Base-by-base conservation (phyloP, 37 sponge, comb jelly and placozoan species). In the Hexactinellida sp. region DNA sequence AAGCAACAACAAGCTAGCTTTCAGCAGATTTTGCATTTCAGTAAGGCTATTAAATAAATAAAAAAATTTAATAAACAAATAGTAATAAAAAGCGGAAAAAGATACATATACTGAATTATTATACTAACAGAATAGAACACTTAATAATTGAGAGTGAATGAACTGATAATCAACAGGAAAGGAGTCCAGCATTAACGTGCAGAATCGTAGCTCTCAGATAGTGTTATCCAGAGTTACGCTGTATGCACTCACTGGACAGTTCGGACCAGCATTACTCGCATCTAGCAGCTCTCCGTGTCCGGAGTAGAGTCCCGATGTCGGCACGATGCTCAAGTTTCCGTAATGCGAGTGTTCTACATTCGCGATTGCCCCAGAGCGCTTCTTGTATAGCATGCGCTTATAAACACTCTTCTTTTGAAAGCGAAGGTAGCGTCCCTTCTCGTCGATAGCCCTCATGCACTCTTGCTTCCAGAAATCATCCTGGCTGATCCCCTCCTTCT, bases 381-480 rank as follows among this genome's bases (percentile, higher is more conserved):
- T 63, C 76, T 63, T 63, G 19, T 23, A 63, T 3, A 63, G 76
- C 76, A 63, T 63, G 34, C 76, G 76, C 13, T 63, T 63, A 23
- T 63, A 63, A n/a, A 63, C 76, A n/a, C 30, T 63, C 76, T 63
- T 63, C 76, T 63, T 63, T 23, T 63, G 76, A 28, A 63, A 63
- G 21, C 76, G 21, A 25, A 63, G 76, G 13, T 63, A 63, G 76
- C 76, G 76, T 63, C 76, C 76, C 34, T 63, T 63, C 30, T 63
- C 76, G 76, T 63, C 76, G 34, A 63, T 63, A 3, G 76, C 76
- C 13, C 76, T 10, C 30, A 63, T 10, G 30, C 76, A 63, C 30
- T 63, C 76, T n/a, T 63, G 76, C 34, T 63, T 63, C 76, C 76
- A 63, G 30, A 63, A 63, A n/a, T 63, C 76, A 21, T 63, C 76